These are phyloP conservation scores for Xyrichtys novacula DNA, from an alignment of 2,797 vertebrate genomes.

Conservation along the genomic window DNA sequence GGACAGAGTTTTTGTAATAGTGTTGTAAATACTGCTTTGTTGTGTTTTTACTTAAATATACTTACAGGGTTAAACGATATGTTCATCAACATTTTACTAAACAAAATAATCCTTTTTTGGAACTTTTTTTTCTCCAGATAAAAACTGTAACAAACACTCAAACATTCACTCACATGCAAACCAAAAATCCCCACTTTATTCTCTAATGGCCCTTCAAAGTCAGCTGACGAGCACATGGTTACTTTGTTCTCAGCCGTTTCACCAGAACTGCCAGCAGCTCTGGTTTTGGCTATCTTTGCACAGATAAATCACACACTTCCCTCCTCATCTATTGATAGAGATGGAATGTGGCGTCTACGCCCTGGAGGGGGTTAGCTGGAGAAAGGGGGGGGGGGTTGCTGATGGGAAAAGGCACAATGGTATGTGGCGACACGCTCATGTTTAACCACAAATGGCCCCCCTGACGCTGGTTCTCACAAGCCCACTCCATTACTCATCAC, in stretches of 20 bases:
- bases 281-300: constrained; percentile 49
- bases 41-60: too few species aligned
- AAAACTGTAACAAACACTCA: constrained; percentile 1
- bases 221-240: constrained; percentile 38
- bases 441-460: constrained; percentile 80
- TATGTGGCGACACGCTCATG: constrained; percentile 82
- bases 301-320: constrained; percentile 47
- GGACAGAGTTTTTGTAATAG: too few species aligned
- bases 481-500: constrained; percentile 80
- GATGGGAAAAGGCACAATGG: constrained; percentile 83
- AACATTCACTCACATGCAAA: too few species aligned
- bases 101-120: not conserved
- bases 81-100: too few species aligned
- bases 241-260: constrained; percentile 33
- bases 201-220: constrained; percentile 27
- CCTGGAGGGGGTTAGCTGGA: constrained; percentile 65
- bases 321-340: constrained; percentile 70
- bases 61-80: too few species aligned
- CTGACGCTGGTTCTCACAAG: constrained; percentile 79
- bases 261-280: constrained; percentile 34
- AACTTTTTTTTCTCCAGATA: not conserved
- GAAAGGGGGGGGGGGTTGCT: constrained; percentile 48
- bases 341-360: constrained; percentile 75
- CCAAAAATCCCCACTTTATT: not conserved
- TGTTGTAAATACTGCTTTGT: too few species aligned